Evolutionary conservation across 1,140 invertebrate genomes (phyloP).

Genomic region (Neodiprion lecontei): DNA sequence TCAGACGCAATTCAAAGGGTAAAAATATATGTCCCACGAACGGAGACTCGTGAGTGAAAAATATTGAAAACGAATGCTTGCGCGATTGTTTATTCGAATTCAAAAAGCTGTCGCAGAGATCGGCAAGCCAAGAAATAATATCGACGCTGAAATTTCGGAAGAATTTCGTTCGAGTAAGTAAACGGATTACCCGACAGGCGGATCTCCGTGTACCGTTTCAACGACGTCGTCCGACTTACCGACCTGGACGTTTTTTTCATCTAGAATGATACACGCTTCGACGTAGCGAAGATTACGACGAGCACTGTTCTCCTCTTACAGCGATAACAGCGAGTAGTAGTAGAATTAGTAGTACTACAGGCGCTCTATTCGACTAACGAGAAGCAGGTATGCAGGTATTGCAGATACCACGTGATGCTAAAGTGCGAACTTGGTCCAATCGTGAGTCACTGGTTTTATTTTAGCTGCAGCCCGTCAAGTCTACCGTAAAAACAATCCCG

Average conservation of each 20-base stretch:
- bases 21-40: no score
- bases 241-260: background rate
- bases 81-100: background rate
- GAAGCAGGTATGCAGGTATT: no score
- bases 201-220: background rate
- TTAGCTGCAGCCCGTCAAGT: no score
- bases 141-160: background rate
- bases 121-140: background rate
- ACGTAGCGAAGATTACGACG: background rate
- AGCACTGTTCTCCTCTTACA: background rate
- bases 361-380: no score
- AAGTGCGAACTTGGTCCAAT: no score
- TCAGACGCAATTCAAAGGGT: background rate
- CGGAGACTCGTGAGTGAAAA: no score
- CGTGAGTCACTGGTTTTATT: no score
- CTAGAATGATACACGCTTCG: background rate
- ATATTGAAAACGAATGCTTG: no score
- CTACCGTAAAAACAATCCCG: no score
- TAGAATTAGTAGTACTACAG: no score
- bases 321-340: no score
- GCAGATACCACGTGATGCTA: no score
- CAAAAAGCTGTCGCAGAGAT: background rate
- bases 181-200: background rate
- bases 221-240: background rate
- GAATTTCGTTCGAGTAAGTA: background rate